Base-by-base conservation (phyloP, 2,113 vertebrate genomes). In the Clarias magur region DNA sequence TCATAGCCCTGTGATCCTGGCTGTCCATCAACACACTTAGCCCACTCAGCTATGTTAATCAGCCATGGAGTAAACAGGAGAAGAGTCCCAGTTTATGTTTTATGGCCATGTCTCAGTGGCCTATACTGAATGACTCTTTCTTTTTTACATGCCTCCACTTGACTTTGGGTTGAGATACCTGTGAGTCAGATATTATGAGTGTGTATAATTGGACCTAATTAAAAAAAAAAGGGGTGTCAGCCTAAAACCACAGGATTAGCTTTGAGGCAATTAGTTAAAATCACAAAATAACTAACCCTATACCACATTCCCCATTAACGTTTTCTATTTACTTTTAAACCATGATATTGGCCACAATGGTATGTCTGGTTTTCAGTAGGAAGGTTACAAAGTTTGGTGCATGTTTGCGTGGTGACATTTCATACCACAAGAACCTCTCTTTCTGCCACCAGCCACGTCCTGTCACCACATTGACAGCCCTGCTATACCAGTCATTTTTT, bases 1-100 rank as follows among this genome's bases (percentile, higher is more conserved):
- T 90, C 91, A 92, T 89, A 88, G 91, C 90, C 83, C 89, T 79
- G 53, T 92, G 92, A 93, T 81, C 86, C 88, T 86, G 86, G 56
- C 86, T 62, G 30, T 57, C 65, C 80, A 78, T 42, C 68, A 68
- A 27, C 19, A 15, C 73, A 68, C 62, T 57, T 27, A 59, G 79
- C n/a, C 23, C 79, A 76, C 70, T 65, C 42, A 78, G 80, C 59
- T 83, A 42, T 80, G 80, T 34, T 86, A 86, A 85, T 63, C 72
- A 85, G 70, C 23, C 30, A 15, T n/a, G 42, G 60, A 86, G 57
- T 86, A 62, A 59, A 60, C 27, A 54, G 80, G 56, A 5, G 23
- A 62, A 48, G n/a, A 30, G 38, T 23, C 38, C 68, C 80, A n/a
- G 62, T 70, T 15, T 83, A 12, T 53, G 42, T 59, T 80, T 16